Conservation (phyloP, 2,888 invertebrate species). For the Endomychus coccineus region DNA sequence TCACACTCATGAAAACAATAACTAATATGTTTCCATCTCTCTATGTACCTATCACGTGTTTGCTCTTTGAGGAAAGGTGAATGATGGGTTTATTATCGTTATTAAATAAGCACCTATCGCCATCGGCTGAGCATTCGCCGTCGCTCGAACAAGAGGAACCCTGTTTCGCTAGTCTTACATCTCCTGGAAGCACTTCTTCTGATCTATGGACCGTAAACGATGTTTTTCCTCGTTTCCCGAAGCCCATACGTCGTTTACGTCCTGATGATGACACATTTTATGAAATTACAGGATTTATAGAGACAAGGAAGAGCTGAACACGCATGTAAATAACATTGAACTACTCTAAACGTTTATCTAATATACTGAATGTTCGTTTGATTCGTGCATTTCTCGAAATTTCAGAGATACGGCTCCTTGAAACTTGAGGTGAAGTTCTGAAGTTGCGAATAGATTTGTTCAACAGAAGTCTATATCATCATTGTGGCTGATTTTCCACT, state of each 20-base stretch:
- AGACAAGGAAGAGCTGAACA: constrained; percentile 31
- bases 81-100: too few relatives aligned
- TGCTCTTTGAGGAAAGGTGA: constrained; percentile 29
- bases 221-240: constrained; percentile 91
- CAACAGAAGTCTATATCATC: too few relatives aligned
- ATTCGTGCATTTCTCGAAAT: too few relatives aligned
- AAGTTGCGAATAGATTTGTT: too few relatives aligned
- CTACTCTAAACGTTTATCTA: constrained; percentile 29
- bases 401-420: too few relatives aligned
- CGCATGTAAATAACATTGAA: constrained; percentile 24
- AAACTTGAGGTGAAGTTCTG: too few relatives aligned
- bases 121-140: constrained; percentile 75
- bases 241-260: constrained; percentile 90
- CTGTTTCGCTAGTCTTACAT: constrained; percentile 63
- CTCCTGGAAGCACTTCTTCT: constrained; percentile 92
- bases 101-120: constrained; percentile 61
- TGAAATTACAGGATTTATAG: constrained; percentile 7
- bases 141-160: constrained; percentile 92
- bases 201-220: constrained; percentile 97
- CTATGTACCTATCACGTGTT: constrained; percentile 43
- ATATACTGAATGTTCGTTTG: too few relatives aligned
- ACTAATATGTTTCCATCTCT: too few relatives aligned
- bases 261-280: constrained; percentile 46
- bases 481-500: too few relatives aligned
- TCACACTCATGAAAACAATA: too few relatives aligned